Conservation (phyloP, 2,113 vertebrate species). For the Propithecus coquereli region DNA sequence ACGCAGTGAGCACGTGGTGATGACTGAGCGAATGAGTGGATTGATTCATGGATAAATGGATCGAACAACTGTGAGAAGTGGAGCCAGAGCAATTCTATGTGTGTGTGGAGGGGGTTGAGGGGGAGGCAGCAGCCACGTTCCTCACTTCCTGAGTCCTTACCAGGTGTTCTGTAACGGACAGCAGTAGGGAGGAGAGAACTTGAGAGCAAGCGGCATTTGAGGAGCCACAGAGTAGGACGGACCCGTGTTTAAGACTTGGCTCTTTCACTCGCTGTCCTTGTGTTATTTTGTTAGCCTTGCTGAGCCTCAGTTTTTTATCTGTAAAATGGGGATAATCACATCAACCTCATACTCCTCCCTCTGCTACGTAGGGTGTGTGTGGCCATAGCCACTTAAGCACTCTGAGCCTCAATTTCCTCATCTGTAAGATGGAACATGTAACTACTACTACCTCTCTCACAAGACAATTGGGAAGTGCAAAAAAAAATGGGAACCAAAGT, state of each 20-base stretch:
- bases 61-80: neutral
- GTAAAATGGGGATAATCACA: neutral
- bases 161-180: neutral
- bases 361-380: neutral
- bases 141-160: neutral
- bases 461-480: fast-evolving
- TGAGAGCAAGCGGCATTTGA: neutral
- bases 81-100: neutral
- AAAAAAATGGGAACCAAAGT: neutral
- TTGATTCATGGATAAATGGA: fast-evolving
- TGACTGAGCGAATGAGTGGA: neutral
- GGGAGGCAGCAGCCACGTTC: too few relatives aligned
- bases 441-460: neutral
- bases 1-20: neutral
- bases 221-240: neutral
- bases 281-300: neutral
- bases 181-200: neutral
- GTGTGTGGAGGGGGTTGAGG: fast-evolving
- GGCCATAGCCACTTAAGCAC: neutral
- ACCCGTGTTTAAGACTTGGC: neutral
- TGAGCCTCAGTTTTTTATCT: neutral
- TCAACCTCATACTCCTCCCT: neutral
- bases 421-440: neutral
- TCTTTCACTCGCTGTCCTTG: neutral
- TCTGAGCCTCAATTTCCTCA: neutral